These are phyloP conservation scores for Gibbula magus DNA, from an alignment of 2,888 invertebrate genomes.

Conservation along the genomic window DNA sequence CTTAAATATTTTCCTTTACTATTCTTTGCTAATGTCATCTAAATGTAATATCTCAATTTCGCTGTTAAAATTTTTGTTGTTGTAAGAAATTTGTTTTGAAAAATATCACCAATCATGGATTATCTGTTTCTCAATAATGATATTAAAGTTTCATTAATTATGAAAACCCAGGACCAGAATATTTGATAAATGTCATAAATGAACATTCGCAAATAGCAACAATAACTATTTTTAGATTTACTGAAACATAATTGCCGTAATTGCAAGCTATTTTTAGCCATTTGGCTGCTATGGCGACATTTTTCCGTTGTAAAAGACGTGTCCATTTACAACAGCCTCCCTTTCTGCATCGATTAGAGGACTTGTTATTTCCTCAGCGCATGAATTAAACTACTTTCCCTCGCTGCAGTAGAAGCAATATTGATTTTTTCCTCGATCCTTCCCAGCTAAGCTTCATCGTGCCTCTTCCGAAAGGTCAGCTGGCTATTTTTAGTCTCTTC, in stretches of 20 bases:
- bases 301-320: neutral
- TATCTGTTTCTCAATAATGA: neutral
- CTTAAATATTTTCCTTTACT: neutral
- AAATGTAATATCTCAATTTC: neutral
- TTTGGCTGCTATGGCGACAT: neutral
- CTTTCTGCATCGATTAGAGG: slow-evolving; percentile 10
- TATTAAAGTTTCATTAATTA: too few species aligned
- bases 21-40: neutral
- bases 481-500: slow-evolving; percentile 43
- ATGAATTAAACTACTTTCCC: slow-evolving; percentile 20
- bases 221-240: neutral
- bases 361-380: neutral
- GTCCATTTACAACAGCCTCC: neutral
- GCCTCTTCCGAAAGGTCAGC: slow-evolving; percentile 30
- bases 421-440: slow-evolving; percentile 19
- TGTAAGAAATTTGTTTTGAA: neutral
- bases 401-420: neutral
- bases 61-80: too few species aligned
- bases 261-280: neutral
- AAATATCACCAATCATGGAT: neutral
- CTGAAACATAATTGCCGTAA: slow-evolving; percentile 3
- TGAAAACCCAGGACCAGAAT: too few species aligned
- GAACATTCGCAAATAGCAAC: neutral
- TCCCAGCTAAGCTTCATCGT: neutral
- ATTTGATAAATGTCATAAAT: too few species aligned